Base-by-base conservation (phyloP, 2,113 vertebrate genomes). In the Oenanthe oenanthe region DNA sequence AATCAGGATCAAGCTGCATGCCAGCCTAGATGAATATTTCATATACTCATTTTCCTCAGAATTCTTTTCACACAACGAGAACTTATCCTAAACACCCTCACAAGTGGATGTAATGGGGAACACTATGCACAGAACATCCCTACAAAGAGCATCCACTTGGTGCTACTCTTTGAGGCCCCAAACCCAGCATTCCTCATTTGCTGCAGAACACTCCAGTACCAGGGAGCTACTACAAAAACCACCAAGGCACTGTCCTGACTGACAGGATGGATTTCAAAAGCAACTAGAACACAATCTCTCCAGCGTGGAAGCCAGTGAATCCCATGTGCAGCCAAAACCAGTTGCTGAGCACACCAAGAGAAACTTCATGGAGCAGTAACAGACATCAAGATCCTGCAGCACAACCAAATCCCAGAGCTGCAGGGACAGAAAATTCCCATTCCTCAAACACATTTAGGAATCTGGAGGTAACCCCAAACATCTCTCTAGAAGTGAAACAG, bases 311-410 rank as follows among this genome's bases (percentile, higher is more conserved):
- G 26, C 36, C 60, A 68, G n/a, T 17, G 57, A 82, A n/a, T 51
- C 24, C 34, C 38, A 61, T 10, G 25, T 15, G 25, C 61, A 50
- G 34, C 3, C 51, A 71, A 38, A 76, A 9, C 2, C 62, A 42
- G 4, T 1, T 62, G 54, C 8, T 11, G 5, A 7, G 19, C 1
- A 2, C 1, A 16, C 54, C n/a, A 8, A 62, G 31, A 51, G 26
- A n/a, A 51, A 19, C 48, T 38, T 66, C 45, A 12, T 0, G 21
- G 70, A 75, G 43, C 40, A 73, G 31, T 3, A 36, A 43, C 7
- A 58, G 32, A 13, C 84, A 51, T 4, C 20, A 77, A 71, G 9
- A 61, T 36, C 42, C 70, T 10, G 11, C 32, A 66, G 36, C 6
- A 34, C 68, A 26, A 73, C 72, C 25, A 57, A 17, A 60, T 3